These are phyloP conservation scores for Whitmania pigra DNA, from an alignment of 1,140 invertebrate genomes.

Conservation along the genomic window DNA sequence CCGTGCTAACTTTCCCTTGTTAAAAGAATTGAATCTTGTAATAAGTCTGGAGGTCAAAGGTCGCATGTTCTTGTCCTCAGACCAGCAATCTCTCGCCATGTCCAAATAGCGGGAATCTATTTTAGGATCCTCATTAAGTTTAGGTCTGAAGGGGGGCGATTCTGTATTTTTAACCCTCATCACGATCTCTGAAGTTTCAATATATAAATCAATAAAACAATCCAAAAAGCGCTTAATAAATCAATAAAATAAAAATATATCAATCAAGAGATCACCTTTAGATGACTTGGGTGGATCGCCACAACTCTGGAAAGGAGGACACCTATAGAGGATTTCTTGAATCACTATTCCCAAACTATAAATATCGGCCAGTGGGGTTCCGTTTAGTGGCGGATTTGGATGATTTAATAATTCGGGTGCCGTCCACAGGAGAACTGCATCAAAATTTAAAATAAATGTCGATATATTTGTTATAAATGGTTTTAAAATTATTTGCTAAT, in stretches of 20 bases:
- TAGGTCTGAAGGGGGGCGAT: constrained; percentile 13
- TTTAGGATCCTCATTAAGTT: background rate
- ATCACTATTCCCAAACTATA: constrained; percentile 79
- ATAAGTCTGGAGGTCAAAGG: background rate
- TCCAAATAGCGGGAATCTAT: constrained; percentile 43
- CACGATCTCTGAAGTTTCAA: constrained; percentile 5
- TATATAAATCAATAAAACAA: too few relatives aligned
- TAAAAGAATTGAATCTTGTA: constrained; percentile 16
- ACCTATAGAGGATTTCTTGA: constrained; percentile 56
- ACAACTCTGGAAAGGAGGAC: constrained; percentile 3
- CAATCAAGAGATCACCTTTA: constrained; percentile 4
- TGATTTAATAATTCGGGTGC: constrained; percentile 69
- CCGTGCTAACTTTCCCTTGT: constrained; percentile 4
- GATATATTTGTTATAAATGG: background rate
- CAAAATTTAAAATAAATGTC: background rate
- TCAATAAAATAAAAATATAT: too few relatives aligned
- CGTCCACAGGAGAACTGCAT: constrained; percentile 67
- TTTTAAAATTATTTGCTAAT: too few relatives aligned
- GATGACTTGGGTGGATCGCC: background rate
- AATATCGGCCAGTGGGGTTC: constrained; percentile 65
- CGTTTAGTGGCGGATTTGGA: constrained; percentile 39
- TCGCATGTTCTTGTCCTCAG: background rate
- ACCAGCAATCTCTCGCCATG: constrained; percentile 8
- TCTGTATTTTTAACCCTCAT: constrained; percentile 1
- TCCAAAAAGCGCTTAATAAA: too few relatives aligned